Percentiles rank a stretch among this genome's conserved stretches.
These are phyloP conservation scores for Diarsia rubi DNA, from an alignment of 2,888 invertebrate genomes.

Conservation along the genomic window DNA sequence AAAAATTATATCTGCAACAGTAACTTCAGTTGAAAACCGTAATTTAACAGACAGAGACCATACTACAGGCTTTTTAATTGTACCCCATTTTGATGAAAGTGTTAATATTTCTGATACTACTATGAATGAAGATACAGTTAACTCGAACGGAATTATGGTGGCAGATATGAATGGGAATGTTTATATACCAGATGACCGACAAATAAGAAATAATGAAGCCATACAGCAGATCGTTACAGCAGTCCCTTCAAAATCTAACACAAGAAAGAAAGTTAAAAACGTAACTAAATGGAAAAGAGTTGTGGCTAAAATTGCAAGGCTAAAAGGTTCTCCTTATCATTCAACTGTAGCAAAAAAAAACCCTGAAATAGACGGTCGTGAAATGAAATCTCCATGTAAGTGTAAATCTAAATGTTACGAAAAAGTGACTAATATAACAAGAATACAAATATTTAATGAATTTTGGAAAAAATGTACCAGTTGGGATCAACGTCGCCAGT, in stretches of 20 bases:
- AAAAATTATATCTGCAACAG: too few species aligned
- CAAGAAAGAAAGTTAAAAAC: too few species aligned
- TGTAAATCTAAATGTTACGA: constrained; percentile 10
- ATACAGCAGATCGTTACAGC: too few species aligned
- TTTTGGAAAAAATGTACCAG: constrained; percentile 11
- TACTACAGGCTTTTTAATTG: constrained; percentile 18
- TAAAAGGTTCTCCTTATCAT: constrained; percentile 24
- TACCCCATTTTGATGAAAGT: constrained; percentile 22
- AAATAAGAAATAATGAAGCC: constrained; percentile 11
- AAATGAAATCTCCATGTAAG: constrained; percentile 1
- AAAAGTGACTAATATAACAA: constrained; percentile 6
- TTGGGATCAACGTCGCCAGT: constrained; percentile 9
- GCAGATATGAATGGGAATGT: too few species aligned
- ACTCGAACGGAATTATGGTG: too few species aligned
- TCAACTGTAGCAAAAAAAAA: constrained; percentile 18
- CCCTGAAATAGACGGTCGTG: constrained; percentile 15
- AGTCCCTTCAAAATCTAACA: too few species aligned
- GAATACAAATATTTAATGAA: constrained; percentile 7
- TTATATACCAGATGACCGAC: constrained; percentile 11
- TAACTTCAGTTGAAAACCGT: neutral
- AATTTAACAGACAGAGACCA: constrained; percentile 12
- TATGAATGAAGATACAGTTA: neutral
- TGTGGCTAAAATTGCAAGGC: neutral
- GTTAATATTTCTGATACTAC: constrained; percentile 25
- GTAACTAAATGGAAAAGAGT: too few species aligned